These are phyloP conservation scores for Hippasteria phrygiana DNA, from an alignment of 53 echinoderm and acorn worm genomes.

Conservation along the genomic window DNA sequence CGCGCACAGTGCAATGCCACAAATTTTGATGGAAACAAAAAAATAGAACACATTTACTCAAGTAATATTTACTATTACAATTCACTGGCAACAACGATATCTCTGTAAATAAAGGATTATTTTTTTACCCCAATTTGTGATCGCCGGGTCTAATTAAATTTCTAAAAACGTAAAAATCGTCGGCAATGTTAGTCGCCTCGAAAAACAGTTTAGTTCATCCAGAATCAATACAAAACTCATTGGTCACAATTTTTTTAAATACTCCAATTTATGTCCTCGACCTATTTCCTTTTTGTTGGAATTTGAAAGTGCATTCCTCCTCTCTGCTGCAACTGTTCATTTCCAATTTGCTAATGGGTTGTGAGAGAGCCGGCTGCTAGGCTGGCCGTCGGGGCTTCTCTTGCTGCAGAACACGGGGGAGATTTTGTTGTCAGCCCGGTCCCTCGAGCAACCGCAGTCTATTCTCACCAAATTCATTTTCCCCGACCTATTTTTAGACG, in stretches of 20 bases:
- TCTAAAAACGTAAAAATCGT: too few relatives aligned
- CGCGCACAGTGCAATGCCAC: too few relatives aligned
- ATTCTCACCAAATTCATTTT: neutral
- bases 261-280: neutral
- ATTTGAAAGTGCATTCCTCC: slow-evolving; percentile 8
- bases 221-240: too few relatives aligned
- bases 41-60: too few relatives aligned
- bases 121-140: too few relatives aligned
- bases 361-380: slow-evolving; percentile 26
- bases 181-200: too few relatives aligned
- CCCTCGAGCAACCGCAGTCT: neutral
- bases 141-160: too few relatives aligned
- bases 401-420: neutral
- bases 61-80: too few relatives aligned
- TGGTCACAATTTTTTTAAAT: neutral
- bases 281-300: neutral
- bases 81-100: too few relatives aligned
- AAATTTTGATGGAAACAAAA: too few relatives aligned
- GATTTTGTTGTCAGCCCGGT: neutral
- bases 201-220: too few relatives aligned
- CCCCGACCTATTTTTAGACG: neutral
- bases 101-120: too few relatives aligned
- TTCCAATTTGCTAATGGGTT: slow-evolving; percentile 57
- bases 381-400: neutral
- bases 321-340: neutral